These are phyloP conservation scores for Alethe castanea DNA, from an alignment of 2,113 vertebrate genomes.

Conservation along the genomic window DNA sequence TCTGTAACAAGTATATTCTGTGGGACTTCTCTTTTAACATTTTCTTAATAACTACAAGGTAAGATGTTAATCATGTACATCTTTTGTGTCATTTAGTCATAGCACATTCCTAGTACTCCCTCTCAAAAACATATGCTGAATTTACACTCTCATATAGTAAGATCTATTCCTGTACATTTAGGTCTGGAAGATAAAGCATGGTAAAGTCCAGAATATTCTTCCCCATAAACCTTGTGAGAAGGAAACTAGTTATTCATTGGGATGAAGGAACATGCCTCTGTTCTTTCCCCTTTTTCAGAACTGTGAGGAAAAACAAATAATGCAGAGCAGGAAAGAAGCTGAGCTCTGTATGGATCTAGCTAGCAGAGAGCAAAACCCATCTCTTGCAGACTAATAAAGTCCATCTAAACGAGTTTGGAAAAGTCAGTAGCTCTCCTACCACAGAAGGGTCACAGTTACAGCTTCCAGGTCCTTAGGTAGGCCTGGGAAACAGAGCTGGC, in stretches of 20 bases:
- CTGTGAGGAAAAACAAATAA: neutral
- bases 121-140: neutral
- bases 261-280: neutral
- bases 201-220: neutral
- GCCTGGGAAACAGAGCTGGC: fast-evolving
- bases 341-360: neutral
- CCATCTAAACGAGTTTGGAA: neutral
- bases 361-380: neutral
- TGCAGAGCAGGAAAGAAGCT: neutral
- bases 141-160: neutral
- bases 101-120: neutral
- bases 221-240: neutral
- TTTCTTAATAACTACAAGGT: neutral
- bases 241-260: neutral
- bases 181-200: neutral
- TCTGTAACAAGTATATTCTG: neutral
- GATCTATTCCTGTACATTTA: neutral
- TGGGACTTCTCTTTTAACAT: neutral
- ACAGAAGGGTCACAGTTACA: neutral
- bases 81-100: neutral
- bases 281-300: neutral
- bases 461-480: neutral
- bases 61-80: neutral
- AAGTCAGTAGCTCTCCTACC: neutral
- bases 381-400: neutral